Base-by-base conservation (phyloP, 2,888 invertebrate genomes). In the Deilephila porcellus region DNA sequence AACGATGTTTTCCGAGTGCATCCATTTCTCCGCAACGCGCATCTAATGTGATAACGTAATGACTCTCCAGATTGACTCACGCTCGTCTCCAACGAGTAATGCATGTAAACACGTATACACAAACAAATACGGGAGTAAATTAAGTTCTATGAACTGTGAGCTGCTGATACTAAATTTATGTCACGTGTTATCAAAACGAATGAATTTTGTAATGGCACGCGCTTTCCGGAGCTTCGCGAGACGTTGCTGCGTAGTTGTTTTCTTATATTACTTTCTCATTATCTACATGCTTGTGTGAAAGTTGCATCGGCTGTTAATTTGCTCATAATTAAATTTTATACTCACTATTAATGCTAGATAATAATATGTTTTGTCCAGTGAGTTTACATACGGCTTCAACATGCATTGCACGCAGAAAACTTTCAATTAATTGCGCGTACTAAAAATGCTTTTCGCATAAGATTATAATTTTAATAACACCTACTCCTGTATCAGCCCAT, bases 91-190 rank as follows among this genome's bases (percentile, higher is more conserved):
- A 85, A 86, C 86, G 86, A 80, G 86, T 88, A 83, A 85, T 88
- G 89, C 90, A 88, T 86, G 88, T 86, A 88, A 82, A 85, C 85
- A 81, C 79, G 76, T 78, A 82, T 64, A 82, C 77, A 83, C 81
- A 81, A 79, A 79, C 81, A 81, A 79, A 79, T 82, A 86, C 82
- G 78, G 77, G 74, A 86, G 85, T 85, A 88, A 85, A 84, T 85
- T 85, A 89, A 91, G 93, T 93, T 93, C 93, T 89, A 90, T 91
- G 93, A 93, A 93, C 93, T 90, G 88, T 84, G 81, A 78, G 82
- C 80, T 82, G 80, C 78, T 83, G 91, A 93, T 92, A 93, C 84
- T 85, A 86, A 88, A 93, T 92, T 90, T 90, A 90, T 93, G 93
- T 92, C 93, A 91, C 84, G 83, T 84, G 86, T 91, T 93, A 93